Conservation (phyloP, 2,113 vertebrate genomes). For the Mustelus asterias region DNA sequence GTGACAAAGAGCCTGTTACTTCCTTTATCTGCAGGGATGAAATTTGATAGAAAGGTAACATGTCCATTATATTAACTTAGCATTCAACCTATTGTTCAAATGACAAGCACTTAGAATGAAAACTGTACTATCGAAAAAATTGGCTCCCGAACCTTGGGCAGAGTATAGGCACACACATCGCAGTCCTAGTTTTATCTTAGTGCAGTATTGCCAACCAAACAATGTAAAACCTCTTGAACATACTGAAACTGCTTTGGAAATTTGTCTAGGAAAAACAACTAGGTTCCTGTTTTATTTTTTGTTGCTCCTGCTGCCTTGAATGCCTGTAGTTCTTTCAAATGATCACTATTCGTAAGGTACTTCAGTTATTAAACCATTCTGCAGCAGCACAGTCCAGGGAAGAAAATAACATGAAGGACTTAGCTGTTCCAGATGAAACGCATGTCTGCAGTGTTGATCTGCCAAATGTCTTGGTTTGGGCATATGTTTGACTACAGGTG, state of each 20-base stretch:
- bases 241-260: background rate
- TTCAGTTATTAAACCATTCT: background rate
- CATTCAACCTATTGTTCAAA: background rate
- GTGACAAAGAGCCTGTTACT: background rate
- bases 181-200: background rate
- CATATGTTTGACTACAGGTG: background rate
- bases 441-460: background rate
- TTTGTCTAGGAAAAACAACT: background rate
- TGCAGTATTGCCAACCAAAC: background rate
- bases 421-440: background rate
- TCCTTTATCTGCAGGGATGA: background rate
- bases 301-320: background rate
- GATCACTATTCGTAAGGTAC: background rate
- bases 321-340: background rate
- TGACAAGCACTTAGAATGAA: background rate
- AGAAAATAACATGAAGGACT: background rate
- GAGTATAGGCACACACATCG: background rate
- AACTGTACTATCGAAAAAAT: background rate
- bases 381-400: background rate
- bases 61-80: background rate
- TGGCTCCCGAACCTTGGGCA: background rate
- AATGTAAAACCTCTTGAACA: background rate
- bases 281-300: background rate
- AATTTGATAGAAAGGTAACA: background rate
- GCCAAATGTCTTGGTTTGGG: constrained; percentile 8